phyloP scores from a whole-genome alignment of 2,888 invertebrate species.

The Conistra vaccinii region DNA sequence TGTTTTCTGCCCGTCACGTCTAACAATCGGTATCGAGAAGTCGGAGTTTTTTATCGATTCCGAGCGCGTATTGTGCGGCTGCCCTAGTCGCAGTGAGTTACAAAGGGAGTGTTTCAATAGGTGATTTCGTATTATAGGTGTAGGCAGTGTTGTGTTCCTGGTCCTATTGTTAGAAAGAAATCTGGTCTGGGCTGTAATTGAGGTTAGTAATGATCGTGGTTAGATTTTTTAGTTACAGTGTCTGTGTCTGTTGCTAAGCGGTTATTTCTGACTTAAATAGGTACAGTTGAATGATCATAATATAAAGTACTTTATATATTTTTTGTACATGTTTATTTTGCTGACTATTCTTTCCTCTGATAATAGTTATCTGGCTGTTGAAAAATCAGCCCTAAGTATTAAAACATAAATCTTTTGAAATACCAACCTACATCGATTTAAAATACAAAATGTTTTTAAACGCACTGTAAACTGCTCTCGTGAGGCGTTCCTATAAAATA shows the following conservation, averaged over 20 bases:
- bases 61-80: conserved; percentile 58
- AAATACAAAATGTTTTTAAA: conserved; percentile 50
- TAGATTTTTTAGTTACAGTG: conserved; percentile 17
- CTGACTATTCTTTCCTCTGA: too few species aligned
- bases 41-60: conserved; percentile 59
- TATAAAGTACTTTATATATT: too few species aligned
- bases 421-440: conserved; percentile 10
- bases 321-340: too few species aligned
- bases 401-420: conserved; percentile 17
- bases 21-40: conserved; percentile 60
- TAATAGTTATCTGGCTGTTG: too few species aligned
- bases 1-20: conserved; percentile 51
- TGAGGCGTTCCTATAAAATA: conserved; percentile 50
- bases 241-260: background rate
- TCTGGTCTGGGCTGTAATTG: conserved; percentile 44
- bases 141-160: conserved; percentile 21
- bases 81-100: conserved; percentile 56
- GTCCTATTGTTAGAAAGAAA: conserved; percentile 43
- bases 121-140: conserved; percentile 44
- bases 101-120: conserved; percentile 60
- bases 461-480: conserved; percentile 37
- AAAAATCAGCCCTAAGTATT: too few species aligned
- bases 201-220: conserved; percentile 32
- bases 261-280: too few species aligned
- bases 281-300: too few species aligned